Conservation (phyloP, 2,113 vertebrate species). For the Tympanuchus pallidicinctus region DNA sequence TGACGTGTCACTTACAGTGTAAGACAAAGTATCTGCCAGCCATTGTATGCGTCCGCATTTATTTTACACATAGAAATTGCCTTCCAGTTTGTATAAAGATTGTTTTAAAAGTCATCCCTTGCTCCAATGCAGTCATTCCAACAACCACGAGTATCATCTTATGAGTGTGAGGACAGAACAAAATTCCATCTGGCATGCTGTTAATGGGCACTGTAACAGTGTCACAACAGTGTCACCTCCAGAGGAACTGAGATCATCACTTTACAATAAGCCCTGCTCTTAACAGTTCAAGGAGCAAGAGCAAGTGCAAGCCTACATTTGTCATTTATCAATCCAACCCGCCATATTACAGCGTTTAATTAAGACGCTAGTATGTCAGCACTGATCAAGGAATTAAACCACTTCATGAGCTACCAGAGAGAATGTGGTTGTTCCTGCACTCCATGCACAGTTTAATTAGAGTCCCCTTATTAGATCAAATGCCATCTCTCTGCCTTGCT, state of each 20-base stretch:
- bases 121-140: conserved; percentile 41
- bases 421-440: neutral
- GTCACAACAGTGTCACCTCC: conserved; percentile 71
- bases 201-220: conserved; percentile 69
- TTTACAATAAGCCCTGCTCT: conserved; percentile 54
- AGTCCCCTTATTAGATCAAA: neutral
- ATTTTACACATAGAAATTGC: conserved; percentile 51
- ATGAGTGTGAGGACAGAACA: conserved; percentile 73
- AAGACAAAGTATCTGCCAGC: neutral
- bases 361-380: neutral
- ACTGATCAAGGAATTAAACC: conserved; percentile 32
- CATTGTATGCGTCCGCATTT: neutral
- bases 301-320: conserved; percentile 56
- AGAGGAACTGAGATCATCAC: conserved; percentile 67
- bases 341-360: conserved; percentile 68
- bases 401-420: neutral
- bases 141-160: conserved; percentile 58
- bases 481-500: neutral
- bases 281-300: conserved; percentile 60
- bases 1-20: neutral
- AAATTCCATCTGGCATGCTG: conserved; percentile 77
- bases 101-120: conserved; percentile 58
- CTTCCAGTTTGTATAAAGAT: conserved; percentile 30
- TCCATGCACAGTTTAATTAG: neutral
- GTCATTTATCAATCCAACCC: conserved; percentile 65